Evolutionary conservation across 1,140 invertebrate species (phyloP).

Genomic region (Drosophila ironensis): DNA sequence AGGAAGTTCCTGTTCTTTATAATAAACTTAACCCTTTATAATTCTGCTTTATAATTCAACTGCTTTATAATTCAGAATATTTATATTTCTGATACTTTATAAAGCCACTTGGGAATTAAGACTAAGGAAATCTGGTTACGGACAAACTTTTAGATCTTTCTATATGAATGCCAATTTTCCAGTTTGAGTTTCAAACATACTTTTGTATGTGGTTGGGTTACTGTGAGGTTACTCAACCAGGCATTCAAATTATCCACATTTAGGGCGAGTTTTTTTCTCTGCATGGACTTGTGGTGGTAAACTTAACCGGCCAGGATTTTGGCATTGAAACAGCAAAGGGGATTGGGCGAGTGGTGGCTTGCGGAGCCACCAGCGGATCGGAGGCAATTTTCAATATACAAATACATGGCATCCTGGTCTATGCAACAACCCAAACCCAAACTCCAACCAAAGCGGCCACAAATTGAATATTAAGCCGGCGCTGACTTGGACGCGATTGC

Average conservation of each 20-base stretch:
- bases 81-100: too few species aligned
- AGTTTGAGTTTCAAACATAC: too few species aligned
- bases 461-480: slow-evolving; percentile 76
- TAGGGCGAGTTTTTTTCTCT: slow-evolving; percentile 7
- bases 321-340: not conserved
- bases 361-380: slow-evolving; percentile 34
- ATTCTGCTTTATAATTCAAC: too few species aligned
- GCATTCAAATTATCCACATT: not conserved
- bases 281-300: not conserved
- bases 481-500: slow-evolving; percentile 13
- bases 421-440: slow-evolving; percentile 68
- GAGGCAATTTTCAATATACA: slow-evolving; percentile 64
- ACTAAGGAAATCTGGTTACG: too few species aligned
- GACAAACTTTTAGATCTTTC: too few species aligned
- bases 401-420: slow-evolving; percentile 53
- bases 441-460: too few species aligned
- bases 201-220: too few species aligned
- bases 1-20: too few species aligned
- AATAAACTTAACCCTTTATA: too few species aligned
- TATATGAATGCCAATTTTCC: too few species aligned
- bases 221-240: not conserved
- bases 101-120: too few species aligned
- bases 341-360: not conserved
- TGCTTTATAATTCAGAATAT: too few species aligned
- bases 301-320: slow-evolving; percentile 6